Evolutionary conservation across 1,140 invertebrate species (phyloP).

Genomic region (Aphelinus certus): DNA sequence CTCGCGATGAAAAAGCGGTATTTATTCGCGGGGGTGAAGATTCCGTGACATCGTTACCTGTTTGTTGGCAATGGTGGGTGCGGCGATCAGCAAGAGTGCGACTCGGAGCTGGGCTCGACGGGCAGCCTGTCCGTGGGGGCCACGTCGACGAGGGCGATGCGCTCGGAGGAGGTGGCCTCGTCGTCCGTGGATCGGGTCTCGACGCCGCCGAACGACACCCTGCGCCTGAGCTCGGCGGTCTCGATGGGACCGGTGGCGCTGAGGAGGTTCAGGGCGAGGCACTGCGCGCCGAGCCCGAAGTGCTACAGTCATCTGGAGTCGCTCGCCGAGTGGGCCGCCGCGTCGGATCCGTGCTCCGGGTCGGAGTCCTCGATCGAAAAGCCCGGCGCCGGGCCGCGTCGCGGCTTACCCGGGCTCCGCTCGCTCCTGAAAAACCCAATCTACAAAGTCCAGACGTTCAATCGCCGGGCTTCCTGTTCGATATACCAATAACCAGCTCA

Average conservation of each 20-base stretch:
- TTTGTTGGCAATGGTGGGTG: too few relatives aligned
- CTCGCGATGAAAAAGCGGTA: too few relatives aligned
- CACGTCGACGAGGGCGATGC: not conserved
- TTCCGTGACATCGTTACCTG: too few relatives aligned
- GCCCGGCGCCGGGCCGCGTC: conserved; percentile 53
- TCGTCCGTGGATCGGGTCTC: conserved; percentile 5
- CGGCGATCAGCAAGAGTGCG: too few relatives aligned
- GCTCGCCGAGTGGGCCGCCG: conserved; percentile 57
- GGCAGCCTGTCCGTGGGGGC: not conserved
- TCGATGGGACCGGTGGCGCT: too few relatives aligned
- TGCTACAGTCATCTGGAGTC: conserved; percentile 63
- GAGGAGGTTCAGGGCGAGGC: conserved; percentile 19
- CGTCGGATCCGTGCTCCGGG: conserved; percentile 54
- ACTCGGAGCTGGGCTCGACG: too few relatives aligned
- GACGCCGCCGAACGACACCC: conserved; percentile 24
- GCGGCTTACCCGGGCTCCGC: conserved; percentile 55
- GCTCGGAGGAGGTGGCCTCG: not conserved
- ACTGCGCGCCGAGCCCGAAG: conserved; percentile 47
- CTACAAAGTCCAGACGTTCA: conserved; percentile 33
- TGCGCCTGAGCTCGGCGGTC: not conserved
- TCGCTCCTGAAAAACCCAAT: conserved; percentile 55
- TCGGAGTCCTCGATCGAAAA: conserved; percentile 62
- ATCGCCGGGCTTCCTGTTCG: not conserved
- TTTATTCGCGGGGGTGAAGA: too few relatives aligned
- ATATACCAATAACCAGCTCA: too few relatives aligned